Evolutionary conservation across 2,888 invertebrate species (phyloP).

Genomic region (Norana najaformis): DNA sequence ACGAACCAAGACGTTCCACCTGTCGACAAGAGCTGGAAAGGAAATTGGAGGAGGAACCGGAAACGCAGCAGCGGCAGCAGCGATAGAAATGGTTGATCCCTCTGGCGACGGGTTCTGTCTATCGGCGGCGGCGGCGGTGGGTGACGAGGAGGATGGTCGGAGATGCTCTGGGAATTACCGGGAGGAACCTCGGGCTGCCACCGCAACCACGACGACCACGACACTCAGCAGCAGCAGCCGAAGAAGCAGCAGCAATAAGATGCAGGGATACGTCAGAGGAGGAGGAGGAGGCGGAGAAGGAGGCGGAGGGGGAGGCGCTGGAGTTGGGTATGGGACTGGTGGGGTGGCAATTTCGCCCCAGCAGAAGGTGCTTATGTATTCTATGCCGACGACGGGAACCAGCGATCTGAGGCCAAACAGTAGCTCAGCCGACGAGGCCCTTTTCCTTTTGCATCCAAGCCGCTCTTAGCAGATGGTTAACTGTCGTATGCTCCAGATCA

Average conservation of each 20-base stretch:
- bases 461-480: conserved; percentile 6
- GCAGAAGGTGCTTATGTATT: conserved; percentile 21
- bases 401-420: not conserved
- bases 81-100: not conserved
- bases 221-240: not conserved
- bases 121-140: not conserved
- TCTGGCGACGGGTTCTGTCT: not conserved
- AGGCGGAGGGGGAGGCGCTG: not conserved
- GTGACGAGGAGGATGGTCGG: not conserved
- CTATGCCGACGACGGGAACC: not conserved
- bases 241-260: conserved; percentile 20
- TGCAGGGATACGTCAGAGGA: conserved; percentile 18
- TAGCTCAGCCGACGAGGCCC: not conserved
- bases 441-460: not conserved
- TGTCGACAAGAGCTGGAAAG: not conserved
- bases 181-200: not conserved
- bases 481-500: not conserved
- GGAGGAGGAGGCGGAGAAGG: not conserved
- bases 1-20: conserved; percentile 38
- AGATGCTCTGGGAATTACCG: not conserved
- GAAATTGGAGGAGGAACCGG: not conserved
- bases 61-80: not conserved
- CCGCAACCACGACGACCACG: not conserved
- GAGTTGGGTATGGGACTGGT: not conserved
- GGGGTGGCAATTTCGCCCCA: not conserved